Base-by-base conservation (phyloP, 2,888 invertebrate species). In the Ernsta delagoae region DNA sequence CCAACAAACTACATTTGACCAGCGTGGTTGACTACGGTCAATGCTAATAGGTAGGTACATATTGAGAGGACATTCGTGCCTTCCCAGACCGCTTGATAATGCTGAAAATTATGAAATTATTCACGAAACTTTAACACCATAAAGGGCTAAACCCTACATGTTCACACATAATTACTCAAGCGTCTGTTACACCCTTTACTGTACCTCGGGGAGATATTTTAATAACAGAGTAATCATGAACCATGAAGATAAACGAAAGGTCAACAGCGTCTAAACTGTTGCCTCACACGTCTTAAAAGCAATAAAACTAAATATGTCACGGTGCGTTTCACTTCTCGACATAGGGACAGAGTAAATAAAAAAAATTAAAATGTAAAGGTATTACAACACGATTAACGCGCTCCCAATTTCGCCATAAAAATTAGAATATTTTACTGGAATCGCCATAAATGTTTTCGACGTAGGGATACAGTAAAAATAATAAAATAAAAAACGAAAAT, bases 391-490 rank as follows among this genome's bases (percentile, higher is more conserved):
- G 3, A 11, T 43, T 43, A 4, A 9, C 11, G 11, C 4, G 1
- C 4, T 76, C 59, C 75, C 75, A 74, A 77, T 74, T 74, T 73
- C 73, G 59, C 60, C 70, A 73, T 76, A 75, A 75, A 72, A 77
- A 75, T 77, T 75, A 75, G 74, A 75, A 77, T 77, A 75, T 75
- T 72, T 69, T 11, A 60, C 74, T 77, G 77, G 81, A 81, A 83
- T 83, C 79, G 83, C 72, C 79, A 84, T 87, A 87, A 86, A 84
- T 74, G 41, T 41, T 8, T 5, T 41, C 8, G n/a, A n/a, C n/a
- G n/a, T n/a, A n/a, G n/a, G n/a, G n/a, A n/a, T n/a, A n/a, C n/a
- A n/a, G n/a, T n/a, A n/a, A n/a, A n/a, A n/a, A n/a, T n/a, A n/a
- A 41, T 41, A 41, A 41, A 41, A 41, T 41, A 4, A 41, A 36